A percentile compares a stretch with the other conserved stretches of the same genome.
Conservation (phyloP, 2,888 invertebrate species). For the Dromius quadrimaculatus region DNA sequence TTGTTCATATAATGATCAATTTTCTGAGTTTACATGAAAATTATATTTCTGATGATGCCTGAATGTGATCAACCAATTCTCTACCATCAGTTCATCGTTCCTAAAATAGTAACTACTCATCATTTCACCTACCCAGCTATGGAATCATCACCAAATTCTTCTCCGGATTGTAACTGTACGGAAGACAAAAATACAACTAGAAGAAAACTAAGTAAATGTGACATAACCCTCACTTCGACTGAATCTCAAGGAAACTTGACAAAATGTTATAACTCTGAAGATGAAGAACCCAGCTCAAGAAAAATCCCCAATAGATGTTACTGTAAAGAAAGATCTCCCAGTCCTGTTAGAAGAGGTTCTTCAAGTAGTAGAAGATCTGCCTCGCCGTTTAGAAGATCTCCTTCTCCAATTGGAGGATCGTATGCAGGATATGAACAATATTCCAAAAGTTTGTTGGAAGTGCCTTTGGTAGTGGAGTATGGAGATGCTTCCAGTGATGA, state of each 20-base stretch:
- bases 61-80: conserved; percentile 47
- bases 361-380: conserved; percentile 57
- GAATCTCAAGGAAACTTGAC: conserved; percentile 20
- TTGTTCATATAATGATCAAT: no score
- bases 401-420: conserved; percentile 59
- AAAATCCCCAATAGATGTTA: conserved; percentile 12
- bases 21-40: no score
- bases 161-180: background rate
- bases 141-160: conserved; percentile 20
- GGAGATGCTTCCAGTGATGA: conserved; percentile 93
- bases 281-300: background rate
- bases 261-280: conserved; percentile 1
- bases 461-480: conserved; percentile 82
- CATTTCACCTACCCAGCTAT: conserved; percentile 20
- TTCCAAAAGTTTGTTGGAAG: conserved; percentile 80
- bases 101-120: conserved; percentile 45
- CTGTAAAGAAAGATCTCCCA: conserved; percentile 17
- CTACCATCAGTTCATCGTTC: conserved; percentile 40
- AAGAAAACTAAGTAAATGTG: conserved; percentile 31
- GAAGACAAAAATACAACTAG: conserved; percentile 8
- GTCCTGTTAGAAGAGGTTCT: background rate
- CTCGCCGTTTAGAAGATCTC: conserved; percentile 59
- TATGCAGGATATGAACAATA: conserved; percentile 80
- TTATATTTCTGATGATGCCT: conserved; percentile 44
- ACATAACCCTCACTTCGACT: conserved; percentile 27